Conservation (phyloP, 2,113 vertebrate species). For the Clarias magur region DNA sequence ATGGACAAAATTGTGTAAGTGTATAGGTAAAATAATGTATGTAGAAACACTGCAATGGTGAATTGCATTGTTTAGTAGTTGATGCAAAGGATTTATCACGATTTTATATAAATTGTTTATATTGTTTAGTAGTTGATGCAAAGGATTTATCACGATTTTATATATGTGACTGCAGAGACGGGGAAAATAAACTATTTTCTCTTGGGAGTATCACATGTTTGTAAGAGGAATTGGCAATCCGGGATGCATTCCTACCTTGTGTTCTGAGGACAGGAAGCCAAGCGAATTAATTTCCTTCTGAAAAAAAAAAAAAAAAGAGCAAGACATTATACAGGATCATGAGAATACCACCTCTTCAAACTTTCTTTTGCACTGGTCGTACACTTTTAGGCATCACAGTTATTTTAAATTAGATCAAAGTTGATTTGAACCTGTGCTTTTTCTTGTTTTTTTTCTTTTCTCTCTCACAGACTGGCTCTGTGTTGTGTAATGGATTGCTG, state of each 20-base stretch:
- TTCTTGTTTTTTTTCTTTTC: neutral
- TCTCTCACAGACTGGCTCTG: neutral
- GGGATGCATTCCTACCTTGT: neutral
- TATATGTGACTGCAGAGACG: neutral
- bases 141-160: neutral
- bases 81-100: neutral
- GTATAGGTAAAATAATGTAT: neutral
- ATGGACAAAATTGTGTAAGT: neutral
- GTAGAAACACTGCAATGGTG: neutral
- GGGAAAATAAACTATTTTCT: neutral
- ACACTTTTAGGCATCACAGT: no score
- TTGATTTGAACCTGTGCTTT: neutral
- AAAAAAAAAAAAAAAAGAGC: no score
- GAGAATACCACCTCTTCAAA: neutral
- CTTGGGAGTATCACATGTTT: neutral
- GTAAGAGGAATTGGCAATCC: neutral
- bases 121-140: neutral
- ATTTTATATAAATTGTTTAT: no score
- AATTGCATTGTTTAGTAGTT: neutral
- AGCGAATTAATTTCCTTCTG: neutral
- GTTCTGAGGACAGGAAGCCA: neutral
- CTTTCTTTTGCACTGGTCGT: no score
- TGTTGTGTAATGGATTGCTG: neutral
- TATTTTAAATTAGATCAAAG: neutral
- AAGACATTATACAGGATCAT: neutral